These are phyloP conservation scores for Ophiodon elongatus DNA, from an alignment of 2,113 vertebrate genomes.

Conservation along the genomic window DNA sequence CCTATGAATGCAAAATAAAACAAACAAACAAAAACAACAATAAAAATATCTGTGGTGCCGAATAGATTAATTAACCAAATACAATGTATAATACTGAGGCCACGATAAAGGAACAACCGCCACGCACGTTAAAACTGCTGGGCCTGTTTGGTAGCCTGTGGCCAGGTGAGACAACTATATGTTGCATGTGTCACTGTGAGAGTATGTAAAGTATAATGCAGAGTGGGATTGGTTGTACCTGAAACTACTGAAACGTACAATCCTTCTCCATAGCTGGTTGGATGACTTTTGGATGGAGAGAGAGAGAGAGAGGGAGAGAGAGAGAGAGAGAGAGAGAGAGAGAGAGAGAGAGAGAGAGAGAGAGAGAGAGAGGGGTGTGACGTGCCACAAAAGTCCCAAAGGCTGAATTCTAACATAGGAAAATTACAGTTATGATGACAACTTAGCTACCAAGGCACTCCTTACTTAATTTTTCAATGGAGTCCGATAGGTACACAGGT, in stretches of 20 bases:
- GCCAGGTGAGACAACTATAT: conserved; percentile 39
- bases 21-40: too few species aligned
- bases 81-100: background rate
- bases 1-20: background rate
- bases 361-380: background rate
- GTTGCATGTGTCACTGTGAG: conserved; percentile 56
- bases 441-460: background rate
- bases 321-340: too few species aligned
- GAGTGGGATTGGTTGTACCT: conserved; percentile 28
- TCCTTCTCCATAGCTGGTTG: background rate
- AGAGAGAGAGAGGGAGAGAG: background rate
- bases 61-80: background rate
- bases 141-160: conserved; percentile 54
- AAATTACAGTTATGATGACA: background rate
- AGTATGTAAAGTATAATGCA: conserved; percentile 50
- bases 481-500: background rate
- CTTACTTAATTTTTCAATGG: background rate
- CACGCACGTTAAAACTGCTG: conserved; percentile 6
- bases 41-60: background rate
- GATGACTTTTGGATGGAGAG: background rate
- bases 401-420: background rate
- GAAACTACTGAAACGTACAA: conserved; percentile 25
- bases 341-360: too few species aligned
- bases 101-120: background rate
- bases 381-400: background rate